Percentiles rank a stretch among this genome's conserved stretches.
phyloP scores from a whole-genome alignment of 1,140 invertebrate genomes.

The Drosophila parabipectinata region DNA sequence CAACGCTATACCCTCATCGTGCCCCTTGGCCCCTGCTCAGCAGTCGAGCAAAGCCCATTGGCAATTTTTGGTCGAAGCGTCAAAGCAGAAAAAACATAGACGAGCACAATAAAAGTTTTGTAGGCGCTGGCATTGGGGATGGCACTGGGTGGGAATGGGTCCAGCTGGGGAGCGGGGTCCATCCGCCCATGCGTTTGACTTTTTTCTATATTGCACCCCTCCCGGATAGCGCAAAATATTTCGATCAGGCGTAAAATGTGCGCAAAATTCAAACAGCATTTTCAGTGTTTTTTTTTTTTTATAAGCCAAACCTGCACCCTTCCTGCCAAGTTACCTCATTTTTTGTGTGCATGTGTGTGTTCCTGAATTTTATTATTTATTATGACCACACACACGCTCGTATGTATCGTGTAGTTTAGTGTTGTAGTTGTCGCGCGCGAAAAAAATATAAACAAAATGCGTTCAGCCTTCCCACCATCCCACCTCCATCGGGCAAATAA shows the following conservation, averaged over 20 bases:
- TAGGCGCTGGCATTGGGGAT: constrained; percentile 38
- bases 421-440: constrained; percentile 64
- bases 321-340: constrained; percentile 18
- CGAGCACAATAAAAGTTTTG: constrained; percentile 74
- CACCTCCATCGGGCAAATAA: constrained; percentile 16
- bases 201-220: constrained; percentile 57
- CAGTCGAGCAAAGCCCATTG: constrained; percentile 57
- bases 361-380: constrained; percentile 79
- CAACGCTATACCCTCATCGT: not conserved
- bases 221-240: constrained; percentile 69
- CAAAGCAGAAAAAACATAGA: constrained; percentile 78
- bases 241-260: constrained; percentile 82
- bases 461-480: not conserved
- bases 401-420: constrained; percentile 38
- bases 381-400: constrained; percentile 54
- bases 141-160: not conserved
- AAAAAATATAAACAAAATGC: constrained; percentile 75
- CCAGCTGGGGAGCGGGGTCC: not conserved
- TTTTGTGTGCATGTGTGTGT: constrained; percentile 48
- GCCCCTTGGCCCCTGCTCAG: not conserved
- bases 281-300: constrained; percentile 28
- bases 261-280: constrained; percentile 77
- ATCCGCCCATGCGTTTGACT: constrained; percentile 41
- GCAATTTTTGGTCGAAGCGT: constrained; percentile 75
- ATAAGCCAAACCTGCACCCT: not conserved